These are phyloP conservation scores for Oreortyx pictus DNA, from an alignment of 2,797 vertebrate species.

Conservation along the genomic window DNA sequence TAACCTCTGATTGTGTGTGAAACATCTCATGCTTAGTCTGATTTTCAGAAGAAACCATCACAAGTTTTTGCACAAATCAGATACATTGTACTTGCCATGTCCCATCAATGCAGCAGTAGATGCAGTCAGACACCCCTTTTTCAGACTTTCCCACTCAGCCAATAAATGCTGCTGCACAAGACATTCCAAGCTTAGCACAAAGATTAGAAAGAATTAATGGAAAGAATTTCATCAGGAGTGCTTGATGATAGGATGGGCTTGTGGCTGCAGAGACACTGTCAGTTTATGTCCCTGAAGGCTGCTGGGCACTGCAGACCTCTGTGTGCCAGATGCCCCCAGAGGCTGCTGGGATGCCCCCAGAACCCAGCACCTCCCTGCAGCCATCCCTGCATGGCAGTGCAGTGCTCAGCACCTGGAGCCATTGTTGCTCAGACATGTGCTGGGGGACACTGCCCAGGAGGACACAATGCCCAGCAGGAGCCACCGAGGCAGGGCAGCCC, in stretches of 20 bases:
- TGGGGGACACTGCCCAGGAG: accelerated
- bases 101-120: not conserved
- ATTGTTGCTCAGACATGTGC: not conserved
- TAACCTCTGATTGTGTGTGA: not conserved
- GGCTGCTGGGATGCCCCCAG: not conserved
- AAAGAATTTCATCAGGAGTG: not conserved
- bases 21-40: not conserved
- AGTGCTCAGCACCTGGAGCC: accelerated
- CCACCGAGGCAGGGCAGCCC: not conserved
- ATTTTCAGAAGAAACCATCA: not conserved
- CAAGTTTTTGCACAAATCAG: not conserved
- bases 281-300: not conserved
- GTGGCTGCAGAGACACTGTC: accelerated
- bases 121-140: not conserved
- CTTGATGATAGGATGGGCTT: not conserved
- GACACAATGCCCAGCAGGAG: not conserved
- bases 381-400: not conserved
- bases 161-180: not conserved
- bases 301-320: not conserved
- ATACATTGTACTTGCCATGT: not conserved
- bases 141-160: not conserved
- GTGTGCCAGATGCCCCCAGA: not conserved
- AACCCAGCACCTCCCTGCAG: not conserved
- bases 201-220: not conserved
- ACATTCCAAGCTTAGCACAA: not conserved